Evolutionary conservation across 2,888 invertebrate species (phyloP), one percentile per base, ranked within the genome.

Genomic region (Temnothorax ravouxi): DNA sequence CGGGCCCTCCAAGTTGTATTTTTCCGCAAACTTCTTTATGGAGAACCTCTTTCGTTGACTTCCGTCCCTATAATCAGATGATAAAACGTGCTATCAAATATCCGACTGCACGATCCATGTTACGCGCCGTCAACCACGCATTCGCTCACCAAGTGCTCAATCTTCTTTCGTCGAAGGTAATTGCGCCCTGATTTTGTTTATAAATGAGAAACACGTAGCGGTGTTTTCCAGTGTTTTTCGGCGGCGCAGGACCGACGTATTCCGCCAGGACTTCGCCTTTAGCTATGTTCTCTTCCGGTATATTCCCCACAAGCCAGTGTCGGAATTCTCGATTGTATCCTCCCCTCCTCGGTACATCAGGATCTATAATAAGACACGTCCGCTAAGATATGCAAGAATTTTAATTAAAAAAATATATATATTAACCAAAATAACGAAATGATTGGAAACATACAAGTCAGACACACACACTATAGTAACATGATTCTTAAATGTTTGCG

Each of bases 1-100:
- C 0, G 96, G 96, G 3, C 95, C 93, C 8, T 96, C 96, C 83
- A 97, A 93, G 88, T 96, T 95, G 90, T 95, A 96, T 86, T 96
- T 95, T 74, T 96, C 94, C 0, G 96, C 96, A 89, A 97, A 96
- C 89, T 96, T 96, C 0, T 95, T 92, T 86, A 96, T 95, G 0
- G 96, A 96, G 92, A 96, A 96, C 88, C 96, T 95, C 71, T 95
- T 96, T 89, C 97, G 95, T 75, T 95, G 95, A 54, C 96, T 66
- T 1, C 90, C 96, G 67, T 95, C 94, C 84, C 94, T 94, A 85
- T 18, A 89, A 88, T 64, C 64, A 74, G 13, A 13, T 80, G 34
- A 69, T 34, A 44, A 74, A 62, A 64, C 3, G 5, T 25, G 15
- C 52, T 66, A 80, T 71, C 13, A 44, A 21, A 11, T 50, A 47